Evolutionary conservation across 2,113 vertebrate genomes (phyloP).

Genomic region (Sander vitreus): DNA sequence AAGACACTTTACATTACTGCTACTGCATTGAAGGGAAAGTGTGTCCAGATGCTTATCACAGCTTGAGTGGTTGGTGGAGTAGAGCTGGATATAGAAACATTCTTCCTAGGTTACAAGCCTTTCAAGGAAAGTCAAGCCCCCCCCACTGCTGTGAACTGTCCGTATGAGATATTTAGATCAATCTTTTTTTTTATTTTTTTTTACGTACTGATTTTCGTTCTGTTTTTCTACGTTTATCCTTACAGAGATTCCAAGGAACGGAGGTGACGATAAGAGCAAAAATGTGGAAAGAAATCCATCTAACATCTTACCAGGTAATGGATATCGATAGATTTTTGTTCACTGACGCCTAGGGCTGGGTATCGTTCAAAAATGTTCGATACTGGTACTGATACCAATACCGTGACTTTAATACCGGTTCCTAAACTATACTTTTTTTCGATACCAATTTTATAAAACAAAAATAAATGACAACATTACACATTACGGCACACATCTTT

Average conservation of each 20-base stretch:
- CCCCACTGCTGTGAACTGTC: background rate
- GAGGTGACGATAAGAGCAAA: conserved; percentile 92
- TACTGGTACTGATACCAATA: no score
- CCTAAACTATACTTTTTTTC: no score
- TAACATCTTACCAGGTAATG: conserved; percentile 92
- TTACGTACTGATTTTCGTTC: background rate
- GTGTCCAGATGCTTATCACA: conserved; percentile 22
- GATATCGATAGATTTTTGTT: background rate
- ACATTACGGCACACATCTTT: no score
- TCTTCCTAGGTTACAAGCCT: conserved; percentile 8
- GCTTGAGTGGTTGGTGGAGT: conserved; percentile 6
- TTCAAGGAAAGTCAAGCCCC: conserved; percentile 13
- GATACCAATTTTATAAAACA: no score
- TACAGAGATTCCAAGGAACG: conserved; percentile 82
- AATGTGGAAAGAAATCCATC: conserved; percentile 91
- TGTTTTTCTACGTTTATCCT: background rate
- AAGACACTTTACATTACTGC: conserved; percentile 3
- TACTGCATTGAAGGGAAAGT: conserved; percentile 13
- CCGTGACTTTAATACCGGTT: no score
- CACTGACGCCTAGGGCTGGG: no score
- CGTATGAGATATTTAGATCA: background rate
- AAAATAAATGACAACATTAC: no score
- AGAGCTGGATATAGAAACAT: conserved; percentile 18
- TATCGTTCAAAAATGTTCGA: no score
- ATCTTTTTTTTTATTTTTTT: background rate